Conservation (phyloP, 2,888 invertebrate genomes). For the Pollenia griseotomentosa region DNA sequence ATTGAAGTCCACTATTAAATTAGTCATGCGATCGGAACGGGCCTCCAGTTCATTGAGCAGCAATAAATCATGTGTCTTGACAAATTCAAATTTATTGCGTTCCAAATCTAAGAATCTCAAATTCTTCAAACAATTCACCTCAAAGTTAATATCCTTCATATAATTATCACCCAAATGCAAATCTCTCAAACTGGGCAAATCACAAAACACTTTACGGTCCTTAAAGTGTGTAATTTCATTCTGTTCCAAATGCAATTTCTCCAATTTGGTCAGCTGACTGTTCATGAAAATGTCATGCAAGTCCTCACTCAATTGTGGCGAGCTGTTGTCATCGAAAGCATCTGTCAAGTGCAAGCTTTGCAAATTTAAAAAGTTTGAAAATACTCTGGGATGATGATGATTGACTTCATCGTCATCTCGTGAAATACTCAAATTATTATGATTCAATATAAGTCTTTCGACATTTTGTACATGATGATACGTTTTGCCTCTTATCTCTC, state of each 20-base stretch:
- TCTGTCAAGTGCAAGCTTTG: slow-evolving; percentile 89
- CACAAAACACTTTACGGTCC: slow-evolving; percentile 89
- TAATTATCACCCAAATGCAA: slow-evolving; percentile 89
- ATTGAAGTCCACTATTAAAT: slow-evolving; percentile 87
- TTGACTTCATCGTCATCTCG: slow-evolving; percentile 85
- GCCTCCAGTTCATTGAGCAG: slow-evolving; percentile 86
- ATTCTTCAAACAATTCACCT: slow-evolving; percentile 87
- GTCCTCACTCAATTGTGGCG: slow-evolving; percentile 87
- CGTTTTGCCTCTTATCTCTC: slow-evolving; percentile 89
- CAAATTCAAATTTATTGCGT: slow-evolving; percentile 87
- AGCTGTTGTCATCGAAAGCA: slow-evolving; percentile 89
- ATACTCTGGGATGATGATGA: slow-evolving; percentile 88
- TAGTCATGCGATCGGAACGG: slow-evolving; percentile 81
- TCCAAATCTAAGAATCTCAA: slow-evolving; percentile 89
- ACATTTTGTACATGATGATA: slow-evolving; percentile 90
- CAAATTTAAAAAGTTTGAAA: slow-evolving; percentile 89
- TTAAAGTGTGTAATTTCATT: slow-evolving; percentile 89
- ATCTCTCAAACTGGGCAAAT: slow-evolving; percentile 87
- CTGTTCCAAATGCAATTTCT: slow-evolving; percentile 90
- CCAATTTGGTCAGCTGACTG: slow-evolving; percentile 87
- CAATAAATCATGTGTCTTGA: slow-evolving; percentile 86
- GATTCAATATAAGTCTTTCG: slow-evolving; percentile 88
- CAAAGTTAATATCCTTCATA: slow-evolving; percentile 87
- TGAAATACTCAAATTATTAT: slow-evolving; percentile 88
- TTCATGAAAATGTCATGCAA: slow-evolving; percentile 90